These are phyloP conservation scores for Aphaenogaster floridana DNA, from an alignment of 1,140 invertebrate genomes.

Conservation along the genomic window DNA sequence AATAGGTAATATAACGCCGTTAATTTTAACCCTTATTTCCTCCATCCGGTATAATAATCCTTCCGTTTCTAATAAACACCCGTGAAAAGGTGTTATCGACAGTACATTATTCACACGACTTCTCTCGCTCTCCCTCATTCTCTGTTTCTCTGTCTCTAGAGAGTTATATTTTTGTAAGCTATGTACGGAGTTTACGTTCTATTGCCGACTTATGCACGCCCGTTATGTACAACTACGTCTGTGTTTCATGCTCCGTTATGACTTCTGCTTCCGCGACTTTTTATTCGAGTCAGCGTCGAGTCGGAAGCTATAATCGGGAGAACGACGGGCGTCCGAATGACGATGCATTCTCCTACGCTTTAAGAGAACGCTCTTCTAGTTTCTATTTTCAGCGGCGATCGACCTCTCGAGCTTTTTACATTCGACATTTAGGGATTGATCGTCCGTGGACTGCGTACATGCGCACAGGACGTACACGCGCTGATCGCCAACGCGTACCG, in stretches of 20 bases:
- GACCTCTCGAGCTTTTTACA: not conserved
- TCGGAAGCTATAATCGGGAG: slow-evolving; percentile 33
- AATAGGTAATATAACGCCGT: slow-evolving; percentile 3
- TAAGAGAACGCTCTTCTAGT: not conserved
- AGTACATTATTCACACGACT: slow-evolving; percentile 29
- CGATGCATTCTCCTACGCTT: slow-evolving; percentile 21
- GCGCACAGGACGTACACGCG: slow-evolving; percentile 49
- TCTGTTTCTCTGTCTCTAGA: not conserved
- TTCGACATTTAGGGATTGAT: slow-evolving; percentile 66
- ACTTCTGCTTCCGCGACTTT: slow-evolving; percentile 38
- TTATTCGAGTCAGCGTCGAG: slow-evolving; percentile 55
- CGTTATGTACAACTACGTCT: slow-evolving; percentile 29
- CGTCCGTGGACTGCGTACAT: slow-evolving; percentile 29
- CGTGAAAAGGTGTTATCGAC: slow-evolving; percentile 29
- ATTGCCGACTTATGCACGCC: slow-evolving; percentile 17
- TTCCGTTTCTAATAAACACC: slow-evolving; percentile 37
- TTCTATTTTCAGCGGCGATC: slow-evolving; percentile 6
- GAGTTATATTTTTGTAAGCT: slow-evolving; percentile 32
- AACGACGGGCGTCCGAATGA: slow-evolving; percentile 28
- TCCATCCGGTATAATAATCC: slow-evolving; percentile 17
- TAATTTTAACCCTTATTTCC: slow-evolving; percentile 15
- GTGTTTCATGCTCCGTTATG: slow-evolving; percentile 42
- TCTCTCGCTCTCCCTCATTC: not conserved
- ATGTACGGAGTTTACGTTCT: slow-evolving; percentile 25
- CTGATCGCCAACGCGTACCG: slow-evolving; percentile 35